Evolutionary conservation across 2,888 invertebrate genomes (phyloP).

Genomic region (Hirtodrosophila duncani): DNA sequence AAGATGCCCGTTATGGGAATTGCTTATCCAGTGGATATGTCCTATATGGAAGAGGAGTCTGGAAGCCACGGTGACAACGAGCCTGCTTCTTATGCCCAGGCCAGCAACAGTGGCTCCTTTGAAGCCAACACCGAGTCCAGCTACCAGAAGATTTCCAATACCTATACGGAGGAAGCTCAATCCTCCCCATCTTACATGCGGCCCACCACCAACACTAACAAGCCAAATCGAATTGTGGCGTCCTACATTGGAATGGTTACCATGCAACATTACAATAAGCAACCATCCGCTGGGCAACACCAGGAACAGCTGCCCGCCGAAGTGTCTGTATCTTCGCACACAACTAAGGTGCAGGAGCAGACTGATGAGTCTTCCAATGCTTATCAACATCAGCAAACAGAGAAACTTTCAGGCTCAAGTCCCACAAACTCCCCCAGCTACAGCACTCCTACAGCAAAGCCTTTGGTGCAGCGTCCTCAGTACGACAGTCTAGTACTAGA

Average conservation of each 20-base stretch:
- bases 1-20: slow-evolving; percentile 76
- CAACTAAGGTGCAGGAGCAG: slow-evolving; percentile 69
- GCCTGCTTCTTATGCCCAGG: slow-evolving; percentile 36
- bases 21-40: slow-evolving; percentile 75
- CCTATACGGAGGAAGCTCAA: slow-evolving; percentile 46
- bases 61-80: slow-evolving; percentile 39
- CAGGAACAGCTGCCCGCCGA: slow-evolving; percentile 59
- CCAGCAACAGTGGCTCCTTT: slow-evolving; percentile 27
- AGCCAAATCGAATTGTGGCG: slow-evolving; percentile 53
- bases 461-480: slow-evolving; percentile 44
- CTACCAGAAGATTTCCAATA: slow-evolving; percentile 49
- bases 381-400: slow-evolving; percentile 43
- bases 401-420: slow-evolving; percentile 27
- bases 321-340: slow-evolving; percentile 72
- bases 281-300: slow-evolving; percentile 26
- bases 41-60: slow-evolving; percentile 65
- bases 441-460: slow-evolving; percentile 40
- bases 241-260: slow-evolving; percentile 69
- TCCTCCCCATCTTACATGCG: slow-evolving; percentile 40
- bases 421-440: slow-evolving; percentile 34
- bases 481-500: slow-evolving; percentile 23
- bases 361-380: slow-evolving; percentile 38
- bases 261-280: slow-evolving; percentile 63
- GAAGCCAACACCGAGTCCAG: slow-evolving; percentile 43
- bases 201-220: slow-evolving; percentile 40